A percentile compares a stretch with the other conserved stretches of the same genome.
These are phyloP conservation scores for Cinclus mexicanus DNA, from an alignment of 2,113 vertebrate genomes.

Conservation along the genomic window DNA sequence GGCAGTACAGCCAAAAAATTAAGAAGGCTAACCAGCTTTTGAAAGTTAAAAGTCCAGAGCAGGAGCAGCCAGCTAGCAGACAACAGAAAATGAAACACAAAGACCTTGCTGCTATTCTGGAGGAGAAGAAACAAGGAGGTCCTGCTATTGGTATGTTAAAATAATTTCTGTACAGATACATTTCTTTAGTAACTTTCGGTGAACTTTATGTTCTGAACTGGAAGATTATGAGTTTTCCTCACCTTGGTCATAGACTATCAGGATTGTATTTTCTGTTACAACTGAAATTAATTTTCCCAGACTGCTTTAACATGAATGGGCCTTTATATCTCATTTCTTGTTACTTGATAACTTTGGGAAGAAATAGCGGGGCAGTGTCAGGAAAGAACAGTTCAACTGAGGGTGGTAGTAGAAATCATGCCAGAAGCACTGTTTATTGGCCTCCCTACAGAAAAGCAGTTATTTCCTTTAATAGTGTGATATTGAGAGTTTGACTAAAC, in stretches of 20 bases:
- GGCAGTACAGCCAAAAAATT: conserved; percentile 98
- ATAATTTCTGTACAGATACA: neutral
- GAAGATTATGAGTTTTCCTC: neutral
- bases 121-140: conserved; percentile 97
- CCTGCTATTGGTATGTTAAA: conserved; percentile 88
- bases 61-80: conserved; percentile 79
- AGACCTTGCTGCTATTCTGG: conserved; percentile 92
- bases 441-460: neutral
- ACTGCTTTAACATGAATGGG: neutral
- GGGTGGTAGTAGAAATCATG: neutral
- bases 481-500: neutral
- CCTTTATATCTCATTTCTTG: neutral
- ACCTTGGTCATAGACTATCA: neutral
- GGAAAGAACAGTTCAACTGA: neutral
- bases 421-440: neutral
- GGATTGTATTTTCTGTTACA: neutral
- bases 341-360: neutral
- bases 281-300: neutral
- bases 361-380: neutral
- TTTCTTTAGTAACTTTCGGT: neutral
- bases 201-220: neutral
- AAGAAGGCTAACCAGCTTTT: conserved; percentile 96
- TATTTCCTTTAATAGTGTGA: neutral
- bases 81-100: conserved; percentile 78
- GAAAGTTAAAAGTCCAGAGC: conserved; percentile 89